Conservation (phyloP, 2,888 invertebrate species). For the Margaritifera margaritifera region DNA sequence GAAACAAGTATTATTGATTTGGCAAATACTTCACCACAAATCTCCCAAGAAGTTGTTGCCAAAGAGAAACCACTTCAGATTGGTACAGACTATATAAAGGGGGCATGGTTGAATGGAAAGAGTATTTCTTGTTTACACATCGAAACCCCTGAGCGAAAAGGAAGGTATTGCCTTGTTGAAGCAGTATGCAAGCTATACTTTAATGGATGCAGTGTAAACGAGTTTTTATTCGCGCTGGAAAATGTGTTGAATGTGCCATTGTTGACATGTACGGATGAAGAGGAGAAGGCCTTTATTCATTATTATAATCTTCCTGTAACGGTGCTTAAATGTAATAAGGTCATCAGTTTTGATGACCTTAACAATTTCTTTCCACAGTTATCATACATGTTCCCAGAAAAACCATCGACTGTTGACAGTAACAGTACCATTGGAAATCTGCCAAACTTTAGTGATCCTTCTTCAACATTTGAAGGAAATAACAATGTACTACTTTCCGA, state of each 20-base stretch:
- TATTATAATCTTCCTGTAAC: slow-evolving; percentile 67
- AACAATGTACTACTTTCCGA: too few relatives aligned
- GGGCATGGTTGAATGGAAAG: slow-evolving; percentile 62
- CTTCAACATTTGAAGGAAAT: too few relatives aligned
- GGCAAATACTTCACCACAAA: too few relatives aligned
- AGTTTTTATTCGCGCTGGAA: slow-evolving; percentile 65
- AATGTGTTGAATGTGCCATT: slow-evolving; percentile 61
- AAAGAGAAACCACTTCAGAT: slow-evolving; percentile 7
- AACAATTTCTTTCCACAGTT: slow-evolving; percentile 65
- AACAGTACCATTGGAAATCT: too few relatives aligned
- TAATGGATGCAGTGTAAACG: slow-evolving; percentile 61
- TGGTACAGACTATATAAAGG: slow-evolving; percentile 47
- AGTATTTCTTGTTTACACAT: slow-evolving; percentile 66
- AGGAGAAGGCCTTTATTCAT: slow-evolving; percentile 67
- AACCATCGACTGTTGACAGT: slow-evolving; percentile 12
- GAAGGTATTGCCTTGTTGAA: slow-evolving; percentile 65
- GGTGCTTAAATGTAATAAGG: slow-evolving; percentile 66
- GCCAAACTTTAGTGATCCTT: too few relatives aligned
- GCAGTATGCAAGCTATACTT: slow-evolving; percentile 68
- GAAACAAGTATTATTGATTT: too few relatives aligned
- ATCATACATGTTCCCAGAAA: slow-evolving; percentile 60
- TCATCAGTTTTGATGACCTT: slow-evolving; percentile 62
- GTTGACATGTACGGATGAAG: slow-evolving; percentile 60
- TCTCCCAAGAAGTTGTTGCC: not conserved
- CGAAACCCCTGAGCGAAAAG: slow-evolving; percentile 40